These are phyloP conservation scores for Sipha flava DNA, from an alignment of 1,140 invertebrate genomes.

Conservation along the genomic window DNA sequence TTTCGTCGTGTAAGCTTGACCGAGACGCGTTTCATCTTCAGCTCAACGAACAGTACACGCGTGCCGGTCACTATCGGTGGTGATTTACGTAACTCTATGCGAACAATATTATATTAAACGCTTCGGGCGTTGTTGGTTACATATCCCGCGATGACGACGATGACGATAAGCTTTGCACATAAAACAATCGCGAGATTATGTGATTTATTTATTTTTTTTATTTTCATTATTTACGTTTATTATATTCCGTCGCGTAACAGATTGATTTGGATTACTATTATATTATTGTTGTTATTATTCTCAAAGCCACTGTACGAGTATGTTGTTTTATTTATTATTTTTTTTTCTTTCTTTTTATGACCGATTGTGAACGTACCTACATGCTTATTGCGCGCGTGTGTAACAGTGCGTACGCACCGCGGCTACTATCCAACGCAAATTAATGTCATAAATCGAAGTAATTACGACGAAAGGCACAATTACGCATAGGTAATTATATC, in stretches of 20 bases:
- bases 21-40: not conserved
- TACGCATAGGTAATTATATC: not conserved
- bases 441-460: conserved; percentile 7
- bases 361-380: not conserved
- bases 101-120: too few species aligned
- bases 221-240: conserved; percentile 5
- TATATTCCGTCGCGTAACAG: not conserved
- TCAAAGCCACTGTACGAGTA: not conserved
- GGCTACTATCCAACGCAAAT: not conserved
- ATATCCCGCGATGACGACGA: too few species aligned
- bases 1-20: not conserved
- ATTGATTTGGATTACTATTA: conserved; percentile 4
- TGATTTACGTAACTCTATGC: too few species aligned
- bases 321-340: not conserved
- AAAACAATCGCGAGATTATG: conserved; percentile 7
- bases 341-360: not conserved
- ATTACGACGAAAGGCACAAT: not conserved
- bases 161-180: not conserved
- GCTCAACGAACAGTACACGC: too few species aligned
- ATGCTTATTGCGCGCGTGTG: not conserved
- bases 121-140: too few species aligned
- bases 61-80: too few species aligned
- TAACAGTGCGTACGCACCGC: not conserved
- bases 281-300: not conserved
- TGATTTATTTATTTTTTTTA: not conserved